Conservation (phyloP, 2,113 vertebrate genomes). For the Gallinago jamesoni region DNA sequence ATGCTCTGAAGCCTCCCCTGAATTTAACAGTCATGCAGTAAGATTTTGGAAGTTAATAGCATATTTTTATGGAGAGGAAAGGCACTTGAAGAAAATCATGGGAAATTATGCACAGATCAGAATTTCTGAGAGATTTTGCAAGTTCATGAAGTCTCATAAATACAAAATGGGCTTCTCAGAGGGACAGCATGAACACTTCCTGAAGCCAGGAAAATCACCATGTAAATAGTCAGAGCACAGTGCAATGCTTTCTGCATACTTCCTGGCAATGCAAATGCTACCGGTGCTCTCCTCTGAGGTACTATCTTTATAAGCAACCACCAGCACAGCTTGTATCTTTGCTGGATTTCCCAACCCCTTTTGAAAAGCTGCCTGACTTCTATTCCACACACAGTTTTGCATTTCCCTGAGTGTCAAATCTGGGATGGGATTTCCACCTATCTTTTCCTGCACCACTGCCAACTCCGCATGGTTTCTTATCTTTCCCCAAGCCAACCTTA, state of each 20-base stretch:
- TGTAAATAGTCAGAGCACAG: background rate
- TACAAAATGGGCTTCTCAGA: constrained; percentile 5
- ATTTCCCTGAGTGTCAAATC: background rate
- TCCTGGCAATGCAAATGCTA: background rate
- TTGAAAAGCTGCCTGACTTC: background rate
- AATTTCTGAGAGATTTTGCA: constrained; percentile 27
- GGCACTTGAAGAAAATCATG: background rate
- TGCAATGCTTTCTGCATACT: background rate
- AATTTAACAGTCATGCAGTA: background rate
- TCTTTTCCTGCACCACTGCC: background rate
- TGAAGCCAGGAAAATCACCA: background rate
- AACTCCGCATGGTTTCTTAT: background rate
- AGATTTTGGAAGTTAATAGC: constrained; percentile 33
- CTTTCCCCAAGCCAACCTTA: background rate
- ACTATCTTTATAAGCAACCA: background rate
- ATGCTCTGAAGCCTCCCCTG: background rate
- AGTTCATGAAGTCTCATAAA: constrained; percentile 41
- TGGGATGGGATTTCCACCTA: background rate
- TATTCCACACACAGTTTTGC: background rate
- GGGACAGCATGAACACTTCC: background rate
- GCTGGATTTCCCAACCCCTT: background rate
- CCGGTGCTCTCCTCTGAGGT: background rate
- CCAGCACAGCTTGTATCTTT: background rate
- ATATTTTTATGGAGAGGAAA: constrained; percentile 34
- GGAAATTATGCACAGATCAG: background rate